Conservation (phyloP, 2,113 vertebrate genomes). For the Lasiurus cinereus region DNA sequence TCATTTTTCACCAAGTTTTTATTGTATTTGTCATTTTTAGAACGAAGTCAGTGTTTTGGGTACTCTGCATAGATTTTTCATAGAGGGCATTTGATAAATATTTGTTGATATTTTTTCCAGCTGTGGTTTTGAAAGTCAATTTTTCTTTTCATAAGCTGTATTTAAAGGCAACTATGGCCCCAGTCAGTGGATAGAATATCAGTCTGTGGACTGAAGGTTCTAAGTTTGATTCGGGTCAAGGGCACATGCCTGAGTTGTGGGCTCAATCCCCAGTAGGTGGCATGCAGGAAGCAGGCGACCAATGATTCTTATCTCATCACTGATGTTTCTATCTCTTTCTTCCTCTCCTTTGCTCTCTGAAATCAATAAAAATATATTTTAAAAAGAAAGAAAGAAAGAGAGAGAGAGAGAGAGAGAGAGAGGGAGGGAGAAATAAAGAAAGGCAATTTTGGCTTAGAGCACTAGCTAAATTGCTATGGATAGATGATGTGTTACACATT, state of each 20-base stretch:
- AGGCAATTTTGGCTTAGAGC: neutral
- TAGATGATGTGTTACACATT: neutral
- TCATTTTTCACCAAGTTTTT: neutral
- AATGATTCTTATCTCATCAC: too few species aligned
- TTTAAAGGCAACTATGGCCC: neutral
- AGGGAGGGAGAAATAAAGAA: neutral
- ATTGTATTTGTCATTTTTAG: slow-evolving; percentile 17
- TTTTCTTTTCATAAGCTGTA: slow-evolving; percentile 18
- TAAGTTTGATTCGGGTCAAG: too few species aligned
- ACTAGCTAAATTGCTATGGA: neutral
- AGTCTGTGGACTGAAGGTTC: too few species aligned
- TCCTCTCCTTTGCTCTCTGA: too few species aligned
- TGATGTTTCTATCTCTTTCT: too few species aligned
- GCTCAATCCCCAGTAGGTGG: too few species aligned
- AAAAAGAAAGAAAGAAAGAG: too few species aligned
- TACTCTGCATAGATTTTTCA: neutral
- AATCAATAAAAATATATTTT: too few species aligned
- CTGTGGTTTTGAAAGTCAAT: slow-evolving; percentile 6
- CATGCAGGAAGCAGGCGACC: too few species aligned
- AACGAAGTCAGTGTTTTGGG: neutral
- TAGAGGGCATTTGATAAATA: slow-evolving; percentile 29
- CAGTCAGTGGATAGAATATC: too few species aligned
- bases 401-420: too few species aligned
- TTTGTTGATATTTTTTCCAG: neutral
- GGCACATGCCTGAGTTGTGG: too few species aligned